These are phyloP conservation scores for Pocillopora meandrina DNA, from an alignment of 92 coral and sea anemone species.

Conservation along the genomic window DNA sequence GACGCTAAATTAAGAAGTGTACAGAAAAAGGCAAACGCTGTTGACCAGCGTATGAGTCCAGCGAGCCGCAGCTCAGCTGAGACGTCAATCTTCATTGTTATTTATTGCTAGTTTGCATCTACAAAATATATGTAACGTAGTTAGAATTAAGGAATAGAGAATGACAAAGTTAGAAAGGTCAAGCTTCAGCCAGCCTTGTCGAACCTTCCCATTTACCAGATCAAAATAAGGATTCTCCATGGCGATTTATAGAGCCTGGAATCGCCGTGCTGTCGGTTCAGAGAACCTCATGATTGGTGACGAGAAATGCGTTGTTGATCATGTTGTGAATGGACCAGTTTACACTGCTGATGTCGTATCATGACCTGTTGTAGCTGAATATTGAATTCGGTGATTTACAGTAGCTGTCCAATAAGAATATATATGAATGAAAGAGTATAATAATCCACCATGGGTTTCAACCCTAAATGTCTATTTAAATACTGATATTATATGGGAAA, in stretches of 20 bases:
- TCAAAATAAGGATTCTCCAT: background rate
- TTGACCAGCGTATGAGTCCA: constrained; percentile 29
- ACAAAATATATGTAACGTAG: background rate
- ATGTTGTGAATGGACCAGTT: constrained; percentile 7
- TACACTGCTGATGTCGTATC: background rate
- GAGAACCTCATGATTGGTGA: background rate
- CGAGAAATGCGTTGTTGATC: background rate
- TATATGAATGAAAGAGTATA: constrained; percentile 1
- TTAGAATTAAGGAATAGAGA: constrained; percentile 16
- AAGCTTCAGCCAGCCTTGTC: background rate
- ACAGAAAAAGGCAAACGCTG: constrained; percentile 25
- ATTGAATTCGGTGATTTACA: background rate
- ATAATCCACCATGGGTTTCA: background rate
- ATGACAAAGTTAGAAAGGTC: constrained; percentile 10
- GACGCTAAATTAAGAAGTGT: constrained; percentile 4
- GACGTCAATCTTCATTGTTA: constrained; percentile 15
- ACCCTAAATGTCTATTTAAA: background rate
- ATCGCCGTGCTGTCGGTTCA: no score
- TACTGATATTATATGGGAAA: background rate
- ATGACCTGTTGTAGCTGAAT: constrained; percentile 9
- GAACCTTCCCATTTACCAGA: constrained; percentile 3
- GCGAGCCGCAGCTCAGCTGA: constrained; percentile 33
- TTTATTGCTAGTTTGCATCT: constrained; percentile 28
- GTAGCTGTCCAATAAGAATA: background rate
- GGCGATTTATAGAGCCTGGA: background rate